Evolutionary conservation across 2,113 vertebrate genomes (phyloP).

Genomic region (Pionites leucogaster): DNA sequence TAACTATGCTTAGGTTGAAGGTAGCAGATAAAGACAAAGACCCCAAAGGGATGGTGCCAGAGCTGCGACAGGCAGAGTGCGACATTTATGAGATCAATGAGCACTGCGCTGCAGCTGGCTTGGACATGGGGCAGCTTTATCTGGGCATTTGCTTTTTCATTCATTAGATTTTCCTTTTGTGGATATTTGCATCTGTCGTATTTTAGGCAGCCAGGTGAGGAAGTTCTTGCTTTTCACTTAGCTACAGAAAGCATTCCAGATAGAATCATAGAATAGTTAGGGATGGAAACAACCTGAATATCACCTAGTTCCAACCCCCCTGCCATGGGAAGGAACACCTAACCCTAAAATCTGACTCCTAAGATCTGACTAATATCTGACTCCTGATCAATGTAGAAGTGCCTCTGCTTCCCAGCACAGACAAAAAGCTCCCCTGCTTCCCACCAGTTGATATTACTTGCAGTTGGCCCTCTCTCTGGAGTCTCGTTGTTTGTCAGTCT

Average conservation of each 20-base stretch:
- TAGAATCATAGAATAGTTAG: too few species aligned
- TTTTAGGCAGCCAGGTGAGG: not conserved
- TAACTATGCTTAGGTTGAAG: not conserved
- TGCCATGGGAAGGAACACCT: too few species aligned
- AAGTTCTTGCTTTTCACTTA: not conserved
- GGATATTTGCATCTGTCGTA: not conserved
- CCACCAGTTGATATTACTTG: not conserved
- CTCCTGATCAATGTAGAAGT: not conserved
- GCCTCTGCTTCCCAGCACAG: not conserved
- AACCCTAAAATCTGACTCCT: too few species aligned
- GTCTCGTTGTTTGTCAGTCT: not conserved
- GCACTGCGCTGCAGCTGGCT: not conserved
- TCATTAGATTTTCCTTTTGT: not conserved
- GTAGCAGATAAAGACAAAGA: not conserved
- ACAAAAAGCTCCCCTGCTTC: not conserved
- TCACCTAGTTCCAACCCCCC: too few species aligned
- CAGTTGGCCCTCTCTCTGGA: not conserved
- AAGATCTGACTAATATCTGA: not conserved
- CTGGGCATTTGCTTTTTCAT: not conserved
- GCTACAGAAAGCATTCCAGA: not conserved
- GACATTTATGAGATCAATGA: not conserved
- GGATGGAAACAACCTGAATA: too few species aligned
- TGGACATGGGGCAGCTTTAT: not conserved
- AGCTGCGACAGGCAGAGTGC: not conserved
- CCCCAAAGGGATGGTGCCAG: not conserved